Evolutionary conservation across 2,113 vertebrate species (phyloP).

Genomic region (Talpa occidentalis): DNA sequence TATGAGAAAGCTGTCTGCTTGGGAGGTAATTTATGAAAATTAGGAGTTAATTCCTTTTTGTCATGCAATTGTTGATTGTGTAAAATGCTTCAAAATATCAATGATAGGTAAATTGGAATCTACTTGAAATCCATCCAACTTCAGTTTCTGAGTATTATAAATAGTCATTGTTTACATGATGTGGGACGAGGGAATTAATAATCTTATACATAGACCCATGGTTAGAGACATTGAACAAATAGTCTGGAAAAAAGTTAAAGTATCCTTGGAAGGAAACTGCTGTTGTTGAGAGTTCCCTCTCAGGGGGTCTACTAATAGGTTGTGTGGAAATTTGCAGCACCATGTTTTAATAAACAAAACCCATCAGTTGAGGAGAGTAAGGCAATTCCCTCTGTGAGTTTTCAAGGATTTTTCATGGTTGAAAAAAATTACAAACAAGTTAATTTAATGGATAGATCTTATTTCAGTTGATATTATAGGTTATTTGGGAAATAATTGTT

Average conservation of each 20-base stretch:
- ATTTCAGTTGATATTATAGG: background rate
- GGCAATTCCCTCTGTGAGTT: background rate
- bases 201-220: background rate
- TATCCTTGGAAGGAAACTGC: background rate
- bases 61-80: background rate
- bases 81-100: background rate
- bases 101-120: background rate
- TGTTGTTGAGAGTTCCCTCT: background rate
- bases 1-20: background rate
- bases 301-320: background rate
- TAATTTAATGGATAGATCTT: background rate
- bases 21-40: background rate
- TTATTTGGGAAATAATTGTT: conserved; percentile 29
- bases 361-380: background rate
- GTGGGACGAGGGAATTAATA: background rate
- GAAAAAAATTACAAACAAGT: conserved; percentile 1
- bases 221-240: background rate
- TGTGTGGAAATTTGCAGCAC: background rate
- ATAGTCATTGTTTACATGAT: background rate
- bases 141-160: background rate
- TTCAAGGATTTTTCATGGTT: background rate
- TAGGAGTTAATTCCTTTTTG: background rate
- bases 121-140: background rate
- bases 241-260: background rate
- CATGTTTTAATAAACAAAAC: background rate